A percentile compares a stretch with the other conserved stretches of the same genome.
phyloP scores from a whole-genome alignment of 2,113 vertebrate species.

The Melanerpes formicivorus region DNA sequence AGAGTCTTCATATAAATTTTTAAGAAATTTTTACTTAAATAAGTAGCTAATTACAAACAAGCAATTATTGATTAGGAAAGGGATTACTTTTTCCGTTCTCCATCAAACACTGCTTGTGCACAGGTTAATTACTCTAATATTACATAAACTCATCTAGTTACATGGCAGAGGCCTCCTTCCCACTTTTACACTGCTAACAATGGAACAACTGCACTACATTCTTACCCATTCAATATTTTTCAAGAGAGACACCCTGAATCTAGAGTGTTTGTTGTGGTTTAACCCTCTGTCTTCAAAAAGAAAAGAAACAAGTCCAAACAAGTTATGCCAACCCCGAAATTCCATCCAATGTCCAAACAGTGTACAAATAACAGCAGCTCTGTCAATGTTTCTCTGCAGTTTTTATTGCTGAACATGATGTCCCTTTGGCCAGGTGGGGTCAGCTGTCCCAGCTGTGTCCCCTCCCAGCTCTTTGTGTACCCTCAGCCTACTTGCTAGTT shows the following conservation, averaged over 20 bases:
- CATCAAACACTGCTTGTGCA: neutral
- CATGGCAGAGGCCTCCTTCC: neutral
- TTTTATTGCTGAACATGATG: neutral
- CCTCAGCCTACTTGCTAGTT: too few species aligned
- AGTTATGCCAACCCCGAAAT: neutral
- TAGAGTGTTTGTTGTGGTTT: neutral
- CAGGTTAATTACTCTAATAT: neutral
- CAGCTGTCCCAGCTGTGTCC: neutral
- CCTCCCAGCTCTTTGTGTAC: too few species aligned
- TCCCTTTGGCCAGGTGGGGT: neutral
- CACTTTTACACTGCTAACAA: neutral
- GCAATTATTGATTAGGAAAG: neutral
- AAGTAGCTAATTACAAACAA: neutral
- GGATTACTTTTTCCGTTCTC: neutral
- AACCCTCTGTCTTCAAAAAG: neutral
- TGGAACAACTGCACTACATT: neutral
- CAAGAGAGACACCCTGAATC: neutral
- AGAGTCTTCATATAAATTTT: neutral
- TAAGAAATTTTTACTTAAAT: neutral
- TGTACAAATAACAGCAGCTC: neutral
- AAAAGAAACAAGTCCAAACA: neutral
- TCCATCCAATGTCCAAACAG: rapidly evolving
- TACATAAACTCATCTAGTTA: neutral
- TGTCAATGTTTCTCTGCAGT: neutral
- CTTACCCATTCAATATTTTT: neutral